Evolutionary conservation across 2,888 invertebrate genomes (phyloP).

Genomic region (Drosophila algonquin): DNA sequence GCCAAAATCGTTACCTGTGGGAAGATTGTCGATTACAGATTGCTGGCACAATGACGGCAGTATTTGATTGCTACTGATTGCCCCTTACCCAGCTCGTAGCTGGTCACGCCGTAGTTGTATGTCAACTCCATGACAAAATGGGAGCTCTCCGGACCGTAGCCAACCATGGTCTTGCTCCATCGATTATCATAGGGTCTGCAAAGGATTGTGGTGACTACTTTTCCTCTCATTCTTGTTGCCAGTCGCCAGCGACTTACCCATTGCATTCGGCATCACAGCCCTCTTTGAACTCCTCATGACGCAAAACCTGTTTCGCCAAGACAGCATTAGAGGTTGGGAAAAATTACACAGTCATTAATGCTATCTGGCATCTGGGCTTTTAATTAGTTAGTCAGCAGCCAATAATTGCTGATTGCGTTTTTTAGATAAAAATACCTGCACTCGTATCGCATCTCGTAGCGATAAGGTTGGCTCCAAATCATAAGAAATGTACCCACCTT

Average conservation of each 20-base stretch:
- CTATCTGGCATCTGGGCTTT: conserved; percentile 40
- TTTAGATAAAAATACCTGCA: conserved; percentile 16
- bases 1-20: conserved; percentile 91
- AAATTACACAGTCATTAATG: conserved; percentile 35
- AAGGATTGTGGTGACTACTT: conserved; percentile 8
- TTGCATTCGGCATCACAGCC: conserved; percentile 99
- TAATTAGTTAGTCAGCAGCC: conserved; percentile 30
- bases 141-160: conserved; percentile 96
- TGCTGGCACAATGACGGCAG: not conserved
- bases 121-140: conserved; percentile 98
- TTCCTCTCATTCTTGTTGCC: not conserved
- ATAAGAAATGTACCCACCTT: conserved; percentile 87
- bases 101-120: conserved; percentile 97
- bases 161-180: conserved; percentile 99
- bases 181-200: conserved; percentile 96
- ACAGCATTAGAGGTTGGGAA: conserved; percentile 1
- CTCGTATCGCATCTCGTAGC: not conserved
- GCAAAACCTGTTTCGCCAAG: conserved; percentile 87
- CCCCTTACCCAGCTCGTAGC: conserved; percentile 91
- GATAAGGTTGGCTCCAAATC: not conserved
- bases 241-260: conserved; percentile 88
- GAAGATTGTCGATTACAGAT: not conserved
- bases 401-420: conserved; percentile 22
- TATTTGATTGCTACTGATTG: not conserved
- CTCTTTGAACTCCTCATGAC: conserved; percentile 98